Evolutionary conservation across 2,113 vertebrate genomes (phyloP), one percentile per base, ranked within the genome.

Genomic region (Tragelaphus strepsiceros): DNA sequence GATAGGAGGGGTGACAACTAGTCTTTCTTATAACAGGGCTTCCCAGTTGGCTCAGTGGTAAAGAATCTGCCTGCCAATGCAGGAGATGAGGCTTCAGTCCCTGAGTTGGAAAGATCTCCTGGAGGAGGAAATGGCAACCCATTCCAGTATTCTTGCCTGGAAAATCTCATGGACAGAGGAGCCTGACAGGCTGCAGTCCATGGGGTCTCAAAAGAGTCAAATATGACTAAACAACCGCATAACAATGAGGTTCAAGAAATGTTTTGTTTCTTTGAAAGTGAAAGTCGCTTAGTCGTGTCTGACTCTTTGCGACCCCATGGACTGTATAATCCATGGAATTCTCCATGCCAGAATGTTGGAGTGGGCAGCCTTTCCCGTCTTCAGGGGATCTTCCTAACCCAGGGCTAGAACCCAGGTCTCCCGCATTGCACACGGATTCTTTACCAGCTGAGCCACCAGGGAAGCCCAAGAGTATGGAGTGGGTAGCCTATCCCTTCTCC

Each of bases 201-300:
- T 15, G 71, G 71, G 39, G 6, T 77, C 6, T 0, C 71, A 43
- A 77, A 2, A 43, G 71, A 43, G 21, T 43, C 22, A 1, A 43
- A 26, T 24, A 26, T 1, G 22, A 43, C 71, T 43, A 26, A 77
- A 43, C 71, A 77, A 43, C 6, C 26, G 4, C 22, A 3, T 43
- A 43, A 26, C 39, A 77, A 26, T 19, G 39, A 67, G 10, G 32
- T n/a, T 93, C 78, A 71, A 67, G 9, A 77, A 64, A n/a, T 46
- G 19, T 28, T 43, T 43, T 0, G 0, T 80, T 67, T 67, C 28
- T 95, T 95, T 71, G 10, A 71, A 71, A 71, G 10, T 22, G 67
- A 71, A 71, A 39, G n/a, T 12, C 9, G 0, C 19, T 71, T 19
- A 71, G n/a, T 71, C 10, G 1, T 39, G 10, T 22, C 67, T 0